These are phyloP conservation scores for Nomada hirtipes DNA, from an alignment of 2,888 invertebrate species.

Conservation along the genomic window DNA sequence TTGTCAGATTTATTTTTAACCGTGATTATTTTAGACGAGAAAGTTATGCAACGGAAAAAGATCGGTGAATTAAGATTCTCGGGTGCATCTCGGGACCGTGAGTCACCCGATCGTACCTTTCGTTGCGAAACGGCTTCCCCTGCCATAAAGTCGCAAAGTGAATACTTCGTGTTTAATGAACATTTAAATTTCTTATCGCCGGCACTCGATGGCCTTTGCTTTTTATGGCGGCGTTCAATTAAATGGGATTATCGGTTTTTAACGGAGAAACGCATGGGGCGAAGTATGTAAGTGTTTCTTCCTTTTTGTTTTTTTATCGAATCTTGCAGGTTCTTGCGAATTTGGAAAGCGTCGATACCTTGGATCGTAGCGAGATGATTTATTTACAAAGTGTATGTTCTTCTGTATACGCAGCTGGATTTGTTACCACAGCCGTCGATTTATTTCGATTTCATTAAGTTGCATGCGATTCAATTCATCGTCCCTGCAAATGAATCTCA, in stretches of 20 bases:
- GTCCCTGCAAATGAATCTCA: no score
- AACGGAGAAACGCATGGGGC: neutral
- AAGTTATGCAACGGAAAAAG: slow-evolving; percentile 31
- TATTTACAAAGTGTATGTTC: no score
- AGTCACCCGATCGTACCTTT: slow-evolving; percentile 18
- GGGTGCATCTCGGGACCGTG: slow-evolving; percentile 1
- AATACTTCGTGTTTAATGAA: neutral
- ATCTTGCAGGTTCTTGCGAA: no score
- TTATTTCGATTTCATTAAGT: no score
- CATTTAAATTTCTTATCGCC: neutral
- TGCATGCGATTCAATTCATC: no score
- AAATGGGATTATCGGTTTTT: neutral
- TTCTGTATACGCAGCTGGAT: no score
- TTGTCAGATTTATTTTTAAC: slow-evolving; percentile 39
- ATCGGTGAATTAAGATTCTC: slow-evolving; percentile 32
- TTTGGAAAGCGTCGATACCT: no score
- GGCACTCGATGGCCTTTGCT: no score
- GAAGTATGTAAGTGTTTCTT: neutral
- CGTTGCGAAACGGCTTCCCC: slow-evolving; percentile 18
- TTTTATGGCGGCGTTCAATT: neutral
- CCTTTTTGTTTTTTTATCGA: neutral
- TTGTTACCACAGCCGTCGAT: no score
- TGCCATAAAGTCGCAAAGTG: neutral
- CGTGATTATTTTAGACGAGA: slow-evolving; percentile 19
- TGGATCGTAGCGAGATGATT: no score